Evolutionary conservation across 2,888 invertebrate species (phyloP).

Genomic region (Tinea semifulvella): DNA sequence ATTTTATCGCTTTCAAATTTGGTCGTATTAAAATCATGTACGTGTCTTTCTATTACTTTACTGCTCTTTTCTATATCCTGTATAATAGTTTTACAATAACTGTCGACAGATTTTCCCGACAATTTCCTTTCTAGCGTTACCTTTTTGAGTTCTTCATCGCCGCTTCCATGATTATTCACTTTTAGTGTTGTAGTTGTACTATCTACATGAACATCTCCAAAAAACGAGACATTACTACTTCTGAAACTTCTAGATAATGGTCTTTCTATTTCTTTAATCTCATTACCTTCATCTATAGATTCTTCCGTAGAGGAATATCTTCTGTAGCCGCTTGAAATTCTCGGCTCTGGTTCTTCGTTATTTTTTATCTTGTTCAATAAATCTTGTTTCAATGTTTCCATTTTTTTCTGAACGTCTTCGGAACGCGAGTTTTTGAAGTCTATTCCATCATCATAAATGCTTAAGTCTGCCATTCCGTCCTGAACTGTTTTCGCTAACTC

Average conservation of each 20-base stretch:
- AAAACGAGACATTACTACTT: slow-evolving; percentile 45
- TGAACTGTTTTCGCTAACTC: slow-evolving; percentile 65
- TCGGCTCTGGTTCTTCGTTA: slow-evolving; percentile 36
- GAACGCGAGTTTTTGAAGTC: slow-evolving; percentile 30
- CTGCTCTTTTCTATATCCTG: slow-evolving; percentile 52
- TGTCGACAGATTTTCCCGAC: slow-evolving; percentile 42
- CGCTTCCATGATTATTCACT: slow-evolving; percentile 27
- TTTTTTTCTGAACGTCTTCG: slow-evolving; percentile 42
- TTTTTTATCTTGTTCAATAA: slow-evolving; percentile 49
- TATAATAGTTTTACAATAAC: slow-evolving; percentile 54
- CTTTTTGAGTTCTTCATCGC: slow-evolving; percentile 27
- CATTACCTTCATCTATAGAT: slow-evolving; percentile 40
- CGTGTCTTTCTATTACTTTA: slow-evolving; percentile 59
- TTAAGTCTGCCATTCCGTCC: slow-evolving; percentile 62
- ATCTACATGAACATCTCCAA: slow-evolving; percentile 29
- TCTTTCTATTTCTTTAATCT: slow-evolving; percentile 28
- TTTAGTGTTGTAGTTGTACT: slow-evolving; percentile 29
- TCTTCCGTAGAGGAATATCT: slow-evolving; percentile 43
- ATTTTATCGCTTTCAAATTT: slow-evolving; percentile 57
- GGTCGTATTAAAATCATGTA: slow-evolving; percentile 50
- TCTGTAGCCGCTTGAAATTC: slow-evolving; percentile 39
- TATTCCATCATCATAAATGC: slow-evolving; percentile 42
- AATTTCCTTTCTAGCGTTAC: slow-evolving; percentile 33
- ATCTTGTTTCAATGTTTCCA: slow-evolving; percentile 46
- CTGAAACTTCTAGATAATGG: slow-evolving; percentile 48